These are phyloP conservation scores for Triplophysa siluroides DNA, from an alignment of 2,113 vertebrate species.

Conservation along the genomic window DNA sequence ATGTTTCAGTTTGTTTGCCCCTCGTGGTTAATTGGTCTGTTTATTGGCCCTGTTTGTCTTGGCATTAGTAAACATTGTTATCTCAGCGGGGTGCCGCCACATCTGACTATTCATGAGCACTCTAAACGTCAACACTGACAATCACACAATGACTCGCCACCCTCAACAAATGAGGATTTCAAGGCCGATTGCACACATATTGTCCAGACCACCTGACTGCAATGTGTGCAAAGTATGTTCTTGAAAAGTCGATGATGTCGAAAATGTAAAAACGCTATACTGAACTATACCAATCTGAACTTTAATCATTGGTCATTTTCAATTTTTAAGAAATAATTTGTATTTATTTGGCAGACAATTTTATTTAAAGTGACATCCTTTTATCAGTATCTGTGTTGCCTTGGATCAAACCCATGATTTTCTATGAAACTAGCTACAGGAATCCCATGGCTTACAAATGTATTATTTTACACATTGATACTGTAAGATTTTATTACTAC, in stretches of 20 bases:
- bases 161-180: constrained; percentile 3
- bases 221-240: not conserved
- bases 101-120: constrained; percentile 55
- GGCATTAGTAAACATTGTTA: constrained; percentile 57
- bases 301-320: no score
- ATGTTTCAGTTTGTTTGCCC: constrained; percentile 45
- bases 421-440: no score
- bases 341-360: no score
- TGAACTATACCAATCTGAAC: not conserved
- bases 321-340: no score
- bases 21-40: constrained; percentile 50
- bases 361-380: no score
- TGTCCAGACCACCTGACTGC: not conserved
- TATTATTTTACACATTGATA: no score
- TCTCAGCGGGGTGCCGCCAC: constrained; percentile 50
- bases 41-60: constrained; percentile 51
- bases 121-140: constrained; percentile 25
- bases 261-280: not conserved
- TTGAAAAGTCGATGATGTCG: not conserved
- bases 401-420: no score
- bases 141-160: constrained; percentile 43
- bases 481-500: no score
- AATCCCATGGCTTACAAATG: no score
- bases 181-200: constrained; percentile 17
- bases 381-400: no score